phyloP scores from a whole-genome alignment of 2,797 vertebrate genomes.

The Peromyscus nudipes region DNA sequence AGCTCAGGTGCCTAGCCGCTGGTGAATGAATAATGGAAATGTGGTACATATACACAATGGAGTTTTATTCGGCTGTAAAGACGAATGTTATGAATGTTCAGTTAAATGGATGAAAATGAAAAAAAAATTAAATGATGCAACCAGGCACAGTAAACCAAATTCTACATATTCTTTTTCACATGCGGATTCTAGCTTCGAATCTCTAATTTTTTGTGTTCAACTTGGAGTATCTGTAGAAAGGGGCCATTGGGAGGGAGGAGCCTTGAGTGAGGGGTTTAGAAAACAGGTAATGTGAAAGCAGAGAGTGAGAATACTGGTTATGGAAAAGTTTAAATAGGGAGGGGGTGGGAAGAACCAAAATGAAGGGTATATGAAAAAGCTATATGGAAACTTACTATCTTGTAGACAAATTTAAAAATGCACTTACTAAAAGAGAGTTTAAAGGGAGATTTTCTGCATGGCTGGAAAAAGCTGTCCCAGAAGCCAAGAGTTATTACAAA shows the following conservation, averaged over 20 bases:
- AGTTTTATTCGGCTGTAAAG: neutral
- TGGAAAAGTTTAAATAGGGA: neutral
- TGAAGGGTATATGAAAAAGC: neutral
- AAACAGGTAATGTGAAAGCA: neutral
- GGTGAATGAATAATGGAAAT: neutral
- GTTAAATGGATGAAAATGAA: neutral
- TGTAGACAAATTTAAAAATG: neutral
- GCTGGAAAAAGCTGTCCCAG: neutral
- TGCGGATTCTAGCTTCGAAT: neutral
- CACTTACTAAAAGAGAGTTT: neutral
- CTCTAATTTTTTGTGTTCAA: neutral
- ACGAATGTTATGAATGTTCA: neutral
- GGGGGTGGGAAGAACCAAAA: neutral
- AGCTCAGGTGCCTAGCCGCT: neutral
- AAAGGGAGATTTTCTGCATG: neutral
- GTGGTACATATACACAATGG: neutral
- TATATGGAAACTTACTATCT: neutral
- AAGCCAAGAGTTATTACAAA: neutral
- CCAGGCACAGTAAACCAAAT: neutral
- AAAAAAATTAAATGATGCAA: neutral
- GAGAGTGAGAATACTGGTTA: neutral
- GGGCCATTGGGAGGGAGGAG: neutral
- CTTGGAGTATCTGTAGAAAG: neutral
- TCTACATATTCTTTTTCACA: neutral
- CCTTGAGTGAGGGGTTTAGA: neutral